Base-by-base conservation (phyloP, 2,797 vertebrate species). In the Myioborus melanocephalus region DNA sequence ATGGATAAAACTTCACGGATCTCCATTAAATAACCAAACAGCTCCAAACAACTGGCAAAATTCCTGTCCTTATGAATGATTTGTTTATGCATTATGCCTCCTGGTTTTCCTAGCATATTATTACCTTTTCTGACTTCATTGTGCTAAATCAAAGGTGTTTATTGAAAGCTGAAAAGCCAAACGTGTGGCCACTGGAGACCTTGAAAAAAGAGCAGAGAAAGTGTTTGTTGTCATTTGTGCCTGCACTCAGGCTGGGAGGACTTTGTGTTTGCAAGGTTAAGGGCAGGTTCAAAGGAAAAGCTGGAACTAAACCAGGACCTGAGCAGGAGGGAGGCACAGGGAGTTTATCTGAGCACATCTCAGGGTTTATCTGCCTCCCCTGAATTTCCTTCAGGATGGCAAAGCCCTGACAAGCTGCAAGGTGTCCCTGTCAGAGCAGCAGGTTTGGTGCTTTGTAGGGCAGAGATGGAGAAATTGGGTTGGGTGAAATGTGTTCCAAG, bases 151-250 rank as follows among this genome's bases (percentile, higher is more conserved):
- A 35, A 55, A 90, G 27, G 12, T 77, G 16, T 49, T 87, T 73
- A 23, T 11, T 77, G 46, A 66, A 72, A 77, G 34, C 56, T 46
- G n/a, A 30, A 55, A 49, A 81, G 43, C 83, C 30, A 30, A 49
- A 66, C 64, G 18, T 30, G 6, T 37, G 44, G 37, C 34, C 64
- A 10, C 10, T 53, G 35, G n/a, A 76, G 43, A 75, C 39, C 47
- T 56, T 49, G 52, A 64, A 56, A 32, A 60, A 59, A 77, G 17
- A 57, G 28, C 19, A 70, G 43, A 50, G 49, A 18, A 61, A 28
- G 3, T 19, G 1, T 34, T 64, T 23, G 2, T 6, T 30, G 28
- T 35, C 14, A 2, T 24, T 46, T 6, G 4, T 21, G 17, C 37
- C 6, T 60, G 35, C 14, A 20, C 28, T 55, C 34, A 4, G 70